Conservation (phyloP, 2,113 vertebrate species). For the Ictidomys tridecemlineatus region DNA sequence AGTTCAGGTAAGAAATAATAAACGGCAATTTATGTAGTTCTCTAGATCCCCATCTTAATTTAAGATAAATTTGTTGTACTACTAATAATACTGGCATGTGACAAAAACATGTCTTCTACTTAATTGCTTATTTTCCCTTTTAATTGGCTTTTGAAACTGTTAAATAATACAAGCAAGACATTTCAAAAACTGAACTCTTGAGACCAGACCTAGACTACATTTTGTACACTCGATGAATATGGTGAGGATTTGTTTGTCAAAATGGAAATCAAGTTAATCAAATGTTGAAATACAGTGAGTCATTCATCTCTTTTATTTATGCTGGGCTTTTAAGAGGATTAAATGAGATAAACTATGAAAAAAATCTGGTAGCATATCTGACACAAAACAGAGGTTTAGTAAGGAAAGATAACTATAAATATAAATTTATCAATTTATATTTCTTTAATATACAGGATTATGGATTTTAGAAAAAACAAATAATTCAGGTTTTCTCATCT, state of each 20-base stretch:
- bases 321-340: not conserved
- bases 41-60: constrained; percentile 60
- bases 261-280: not conserved
- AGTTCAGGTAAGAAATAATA: constrained; percentile 47
- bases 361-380: not conserved
- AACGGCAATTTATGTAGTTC: constrained; percentile 24
- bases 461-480: no score
- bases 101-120: constrained; percentile 47
- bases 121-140: constrained; percentile 62
- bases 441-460: no score
- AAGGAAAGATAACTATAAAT: not conserved
- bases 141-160: constrained; percentile 63
- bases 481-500: no score
- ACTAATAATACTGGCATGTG: constrained; percentile 58
- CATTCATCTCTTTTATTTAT: not conserved
- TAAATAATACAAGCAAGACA: constrained; percentile 61
- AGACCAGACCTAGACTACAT: not conserved
- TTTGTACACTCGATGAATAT: not conserved
- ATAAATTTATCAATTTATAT: no score
- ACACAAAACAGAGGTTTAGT: not conserved
- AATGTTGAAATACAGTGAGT: not conserved
- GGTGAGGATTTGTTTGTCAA: not conserved
- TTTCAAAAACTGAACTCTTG: constrained; percentile 53
- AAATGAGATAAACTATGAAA: not conserved
- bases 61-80: constrained; percentile 43